Base-by-base conservation (phyloP, 2,113 vertebrate genomes). In the Madoqua kirkii region DNA sequence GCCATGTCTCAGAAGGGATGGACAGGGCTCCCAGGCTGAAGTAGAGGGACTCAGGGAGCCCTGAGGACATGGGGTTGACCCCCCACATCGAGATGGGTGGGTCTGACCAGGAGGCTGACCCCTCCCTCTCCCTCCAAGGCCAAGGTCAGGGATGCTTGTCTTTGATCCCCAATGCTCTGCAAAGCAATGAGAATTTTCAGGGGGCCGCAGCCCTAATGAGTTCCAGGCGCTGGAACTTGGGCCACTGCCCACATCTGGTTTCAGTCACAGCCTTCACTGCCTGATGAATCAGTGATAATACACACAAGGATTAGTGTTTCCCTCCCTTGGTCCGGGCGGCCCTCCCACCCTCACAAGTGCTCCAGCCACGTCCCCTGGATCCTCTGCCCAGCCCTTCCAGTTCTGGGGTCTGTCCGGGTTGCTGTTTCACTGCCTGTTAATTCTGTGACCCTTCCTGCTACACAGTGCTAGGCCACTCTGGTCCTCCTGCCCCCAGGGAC, bases 241-340 rank as follows among this genome's bases (percentile, higher is more conserved):
- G 99, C 99, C 99, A 99, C 99, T 99, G 98, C 98, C 98, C 98
- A 99, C 99, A 99, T 99, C 99, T 99, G 99, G 98, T 99, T 99
- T 98, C 99, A 98, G 99, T 99, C 99, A 99, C 97, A 98, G 95
- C 97, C 98, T 97, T 98, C 92, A 96, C 98, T 98, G 98, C 98
- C 98, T 99, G 98, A 99, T 99, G 99, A 99, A 99, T 98, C 99
- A 98, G 98, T 95, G 97, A 98, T 98, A 98, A 98, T 98, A 98
- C 97, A 98, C 97, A 98, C 98, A 97, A 97, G 98, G 98, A 98
- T 98, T 98, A 98, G 98, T 98, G 98, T 98, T 98, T 98, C 98
- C 98, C 98, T 98, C 96, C 98, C 97, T 88, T 36, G 96, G 97
- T 6, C 17, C 81, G 21, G 96, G 96, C 5, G 3, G 13, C 91